phyloP scores from a whole-genome alignment of 2,113 vertebrate genomes.

The Amphiprion percula region DNA sequence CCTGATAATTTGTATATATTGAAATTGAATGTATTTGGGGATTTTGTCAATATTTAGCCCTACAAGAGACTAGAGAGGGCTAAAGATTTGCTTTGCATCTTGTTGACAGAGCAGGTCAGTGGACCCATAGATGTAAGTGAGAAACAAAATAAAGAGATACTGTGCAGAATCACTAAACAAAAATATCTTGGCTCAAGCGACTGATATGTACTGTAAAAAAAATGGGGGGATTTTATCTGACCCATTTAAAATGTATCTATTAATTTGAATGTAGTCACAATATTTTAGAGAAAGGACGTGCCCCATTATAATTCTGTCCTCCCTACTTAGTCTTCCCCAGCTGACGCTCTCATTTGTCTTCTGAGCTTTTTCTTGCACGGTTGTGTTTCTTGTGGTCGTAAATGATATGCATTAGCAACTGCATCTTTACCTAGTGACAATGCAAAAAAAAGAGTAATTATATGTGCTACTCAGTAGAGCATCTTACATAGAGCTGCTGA shows the following conservation, averaged over 20 bases:
- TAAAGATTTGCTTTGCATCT: not conserved
- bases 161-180: not conserved
- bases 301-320: not conserved
- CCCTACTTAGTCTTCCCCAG: constrained; percentile 12
- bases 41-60: not conserved
- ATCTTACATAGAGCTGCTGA: not conserved
- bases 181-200: not conserved
- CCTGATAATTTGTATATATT: not conserved
- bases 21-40: not conserved
- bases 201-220: not conserved
- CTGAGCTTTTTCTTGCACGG: constrained; percentile 13
- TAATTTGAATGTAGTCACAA: not conserved
- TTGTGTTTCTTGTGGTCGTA: constrained; percentile 33
- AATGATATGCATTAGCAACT: constrained; percentile 60
- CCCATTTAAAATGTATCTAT: not conserved
- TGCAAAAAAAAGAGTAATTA: constrained; percentile 18
- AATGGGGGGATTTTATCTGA: not conserved
- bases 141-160: not conserved
- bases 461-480: constrained; percentile 7
- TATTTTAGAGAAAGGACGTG: not conserved
- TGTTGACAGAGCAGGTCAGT: not conserved
- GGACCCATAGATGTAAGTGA: not conserved
- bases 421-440: constrained; percentile 35
- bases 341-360: constrained; percentile 33
- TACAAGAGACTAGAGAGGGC: not conserved